Percentiles rank a stretch among this genome's conserved stretches.
Conservation (phyloP, 2,113 vertebrate genomes). For the Percopsis transmontana region DNA sequence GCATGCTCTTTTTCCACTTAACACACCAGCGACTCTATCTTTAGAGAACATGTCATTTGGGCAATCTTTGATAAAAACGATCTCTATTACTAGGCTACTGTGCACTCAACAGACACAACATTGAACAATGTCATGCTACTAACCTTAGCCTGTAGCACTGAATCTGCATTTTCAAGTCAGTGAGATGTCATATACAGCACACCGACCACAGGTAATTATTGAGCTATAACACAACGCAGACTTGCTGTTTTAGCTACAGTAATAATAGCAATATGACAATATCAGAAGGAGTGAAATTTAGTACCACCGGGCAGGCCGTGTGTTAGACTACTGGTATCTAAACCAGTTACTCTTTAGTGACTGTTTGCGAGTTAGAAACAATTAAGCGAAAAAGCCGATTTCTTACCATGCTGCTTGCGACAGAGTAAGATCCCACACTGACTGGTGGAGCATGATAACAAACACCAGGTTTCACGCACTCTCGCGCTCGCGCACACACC, state of each 20-base stretch:
- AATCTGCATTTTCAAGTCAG: background rate
- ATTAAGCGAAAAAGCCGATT: slow-evolving; percentile 13
- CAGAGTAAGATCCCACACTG: slow-evolving; percentile 35
- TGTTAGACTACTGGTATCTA: background rate
- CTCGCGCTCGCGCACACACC: slow-evolving; percentile 7
- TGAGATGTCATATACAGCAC: too few relatives aligned
- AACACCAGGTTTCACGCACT: slow-evolving; percentile 19
- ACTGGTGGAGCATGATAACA: slow-evolving; percentile 38
- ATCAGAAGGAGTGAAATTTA: too few relatives aligned
- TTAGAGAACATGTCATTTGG: background rate
- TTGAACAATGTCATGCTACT: background rate
- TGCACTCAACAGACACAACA: background rate
- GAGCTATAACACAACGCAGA: too few relatives aligned
- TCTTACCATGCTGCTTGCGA: slow-evolving; percentile 68
- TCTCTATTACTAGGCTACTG: background rate
- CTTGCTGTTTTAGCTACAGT: too few relatives aligned
- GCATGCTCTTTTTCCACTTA: too few relatives aligned
- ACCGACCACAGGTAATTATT: too few relatives aligned
- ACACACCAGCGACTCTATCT: too few relatives aligned
- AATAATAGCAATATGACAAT: too few relatives aligned
- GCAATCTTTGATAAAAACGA: background rate
- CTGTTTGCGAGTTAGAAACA: slow-evolving; percentile 17
- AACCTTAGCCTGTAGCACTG: background rate
- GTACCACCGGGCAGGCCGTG: background rate
- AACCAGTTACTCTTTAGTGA: slow-evolving; percentile 8